A percentile compares a stretch with the other conserved stretches of the same genome.
These are phyloP conservation scores for Pentamera pediparva DNA, from an alignment of 53 echinoderm and acorn worm genomes.

Conservation along the genomic window DNA sequence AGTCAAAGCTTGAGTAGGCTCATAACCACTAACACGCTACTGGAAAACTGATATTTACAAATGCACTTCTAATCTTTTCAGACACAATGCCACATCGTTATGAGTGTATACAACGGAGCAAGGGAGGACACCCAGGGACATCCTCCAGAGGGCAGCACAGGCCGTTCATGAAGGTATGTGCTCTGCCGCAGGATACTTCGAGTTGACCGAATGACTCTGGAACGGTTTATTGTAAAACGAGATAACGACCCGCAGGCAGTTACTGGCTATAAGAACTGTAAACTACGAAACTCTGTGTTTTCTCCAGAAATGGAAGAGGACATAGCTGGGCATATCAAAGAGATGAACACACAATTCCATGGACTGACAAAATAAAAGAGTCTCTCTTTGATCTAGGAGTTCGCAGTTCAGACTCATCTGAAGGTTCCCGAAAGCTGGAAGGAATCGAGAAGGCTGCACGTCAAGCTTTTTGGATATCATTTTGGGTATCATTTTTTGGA, in stretches of 20 bases:
- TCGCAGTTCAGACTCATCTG: background rate
- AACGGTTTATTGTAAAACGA: background rate
- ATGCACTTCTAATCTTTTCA: background rate
- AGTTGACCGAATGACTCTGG: slow-evolving; percentile 11
- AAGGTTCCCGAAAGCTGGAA: background rate
- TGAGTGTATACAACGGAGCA: background rate
- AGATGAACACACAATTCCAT: slow-evolving; percentile 5
- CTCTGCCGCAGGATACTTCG: background rate
- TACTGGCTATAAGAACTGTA: background rate
- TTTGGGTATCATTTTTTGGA: slow-evolving; percentile 16
- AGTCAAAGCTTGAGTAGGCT: no score
- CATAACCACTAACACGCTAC: no score
- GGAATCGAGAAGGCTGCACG: slow-evolving; percentile 3
- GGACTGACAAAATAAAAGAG: slow-evolving; percentile 11
- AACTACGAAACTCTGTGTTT: background rate
- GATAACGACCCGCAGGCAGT: background rate
- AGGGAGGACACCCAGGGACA: background rate
- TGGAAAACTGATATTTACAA: no score
- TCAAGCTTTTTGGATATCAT: slow-evolving; percentile 11
- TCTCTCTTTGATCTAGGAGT: slow-evolving; percentile 6
- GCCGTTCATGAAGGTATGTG: background rate
- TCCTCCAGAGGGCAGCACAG: background rate
- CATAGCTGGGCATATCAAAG: background rate
- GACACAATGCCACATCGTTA: slow-evolving; percentile 4
- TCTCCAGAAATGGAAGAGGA: slow-evolving; percentile 13